phyloP scores from a whole-genome alignment of 2,113 vertebrate genomes.

The Hydropotes inermis region DNA sequence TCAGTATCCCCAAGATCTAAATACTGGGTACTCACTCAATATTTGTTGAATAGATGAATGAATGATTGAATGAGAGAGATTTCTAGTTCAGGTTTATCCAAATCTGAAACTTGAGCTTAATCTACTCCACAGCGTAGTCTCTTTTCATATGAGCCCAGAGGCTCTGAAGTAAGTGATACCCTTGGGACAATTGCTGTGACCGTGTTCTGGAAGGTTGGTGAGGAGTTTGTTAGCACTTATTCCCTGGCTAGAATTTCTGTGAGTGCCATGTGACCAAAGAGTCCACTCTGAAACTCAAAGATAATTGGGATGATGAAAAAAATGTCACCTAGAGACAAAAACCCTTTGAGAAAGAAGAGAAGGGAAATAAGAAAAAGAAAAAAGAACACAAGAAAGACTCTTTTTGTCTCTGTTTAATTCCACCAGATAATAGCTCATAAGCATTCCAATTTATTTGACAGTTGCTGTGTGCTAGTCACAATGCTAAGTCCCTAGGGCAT shows the following conservation, averaged over 20 bases:
- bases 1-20: not conserved
- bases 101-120: not conserved
- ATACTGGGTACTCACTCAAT: not conserved
- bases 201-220: not conserved
- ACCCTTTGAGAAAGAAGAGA: not conserved
- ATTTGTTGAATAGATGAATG: not conserved
- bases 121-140: not conserved
- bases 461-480: accelerated
- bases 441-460: not conserved
- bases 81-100: not conserved
- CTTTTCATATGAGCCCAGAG: not conserved
- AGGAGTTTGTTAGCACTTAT: not conserved
- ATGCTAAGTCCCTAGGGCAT: accelerated
- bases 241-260: not conserved
- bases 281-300: not conserved
- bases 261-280: not conserved
- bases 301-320: not conserved
- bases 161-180: not conserved
- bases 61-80: not conserved
- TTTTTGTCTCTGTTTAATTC: not conserved
- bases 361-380: not conserved
- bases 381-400: not conserved
- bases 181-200: not conserved
- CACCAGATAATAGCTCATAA: not conserved
- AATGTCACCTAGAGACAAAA: not conserved